Evolutionary conservation across 2,797 vertebrate genomes (phyloP), one percentile per base, ranked within the genome.

Genomic region (Zalophus californianus): DNA sequence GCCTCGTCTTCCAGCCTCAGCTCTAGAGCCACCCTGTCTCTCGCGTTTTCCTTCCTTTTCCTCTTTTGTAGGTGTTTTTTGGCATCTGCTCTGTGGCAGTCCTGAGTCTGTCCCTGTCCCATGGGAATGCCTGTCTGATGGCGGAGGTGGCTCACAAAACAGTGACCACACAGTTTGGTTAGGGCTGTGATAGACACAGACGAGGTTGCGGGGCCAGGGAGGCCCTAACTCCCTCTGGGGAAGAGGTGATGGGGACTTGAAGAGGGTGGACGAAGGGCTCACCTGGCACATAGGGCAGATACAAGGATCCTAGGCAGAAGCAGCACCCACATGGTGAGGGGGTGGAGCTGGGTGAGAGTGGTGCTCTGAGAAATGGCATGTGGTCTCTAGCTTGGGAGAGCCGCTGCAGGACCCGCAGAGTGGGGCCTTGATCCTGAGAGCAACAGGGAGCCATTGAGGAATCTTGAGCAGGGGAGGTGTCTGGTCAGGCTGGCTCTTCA

Each of bases 381-480:
- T 21, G 38, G 54, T 21, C 54, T 29, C 38, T 48, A 58, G 60
- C 32, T 48, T 50, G 27, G 23, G 68, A n/a, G 23, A 56, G 70
- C 25, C 12, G 70, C 80, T 23, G 75, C 20, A 8, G 88, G 78
- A 83, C 12, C 41, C 5, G 1, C 10, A 13, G 58, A 88, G 64
- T 15, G 32, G 91, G 52, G 21, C n/a, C 79, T 86, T 21, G 20
- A 50, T 16, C 32, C 62, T 38, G 29, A 64, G 68, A 78, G 25
- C 20, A 14, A 4, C 3, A n/a, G 83, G 15, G 54, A 90, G 85
- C 41, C 41, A 11, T 50, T 0, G 9, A 60, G 44, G 25, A 38
- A 35, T 72, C 87, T 88, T 58, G 85, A 85, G 91, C 66, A 56
- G 82, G 77, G 38, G 60, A 62, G 41, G 13, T 32, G 5, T 44